Conservation (phyloP, 2,113 vertebrate genomes). For the Bos javanicus region DNA sequence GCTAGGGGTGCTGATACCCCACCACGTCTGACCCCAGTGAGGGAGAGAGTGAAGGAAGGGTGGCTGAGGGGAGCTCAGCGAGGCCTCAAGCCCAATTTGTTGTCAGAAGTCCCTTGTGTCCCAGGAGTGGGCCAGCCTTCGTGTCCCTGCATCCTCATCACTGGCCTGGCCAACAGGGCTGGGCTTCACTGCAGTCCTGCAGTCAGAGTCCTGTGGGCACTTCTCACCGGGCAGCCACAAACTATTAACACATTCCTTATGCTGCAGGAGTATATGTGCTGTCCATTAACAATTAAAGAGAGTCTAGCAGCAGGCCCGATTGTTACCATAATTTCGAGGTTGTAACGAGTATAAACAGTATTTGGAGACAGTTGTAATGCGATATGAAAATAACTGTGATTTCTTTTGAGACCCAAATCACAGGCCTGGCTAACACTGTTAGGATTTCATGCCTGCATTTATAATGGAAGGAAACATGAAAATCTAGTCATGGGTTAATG, state of each 20-base stretch:
- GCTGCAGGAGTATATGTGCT: background rate
- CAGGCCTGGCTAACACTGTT: background rate
- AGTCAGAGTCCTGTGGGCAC: background rate
- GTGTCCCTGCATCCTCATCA: background rate
- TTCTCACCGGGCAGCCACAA: rapidly evolving
- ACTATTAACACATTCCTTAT: background rate
- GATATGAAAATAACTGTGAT: background rate
- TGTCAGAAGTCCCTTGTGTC: background rate
- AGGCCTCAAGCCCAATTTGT: background rate
- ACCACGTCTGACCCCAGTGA: background rate
- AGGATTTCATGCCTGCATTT: background rate
- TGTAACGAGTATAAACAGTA: background rate
- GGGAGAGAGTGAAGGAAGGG: background rate
- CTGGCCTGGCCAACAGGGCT: background rate
- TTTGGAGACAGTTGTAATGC: background rate
- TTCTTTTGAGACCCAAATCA: background rate
- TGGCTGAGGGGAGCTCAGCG: background rate
- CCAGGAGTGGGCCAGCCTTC: background rate
- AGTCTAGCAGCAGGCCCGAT: background rate
- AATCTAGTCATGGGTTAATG: background rate
- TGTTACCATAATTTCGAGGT: background rate
- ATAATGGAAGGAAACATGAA: background rate
- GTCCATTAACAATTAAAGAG: background rate
- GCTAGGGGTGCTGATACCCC: background rate
- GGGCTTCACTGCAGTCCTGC: background rate